These are phyloP conservation scores for Tryphoninae sp. DNA, from an alignment of 2,888 invertebrate genomes.

Conservation along the genomic window DNA sequence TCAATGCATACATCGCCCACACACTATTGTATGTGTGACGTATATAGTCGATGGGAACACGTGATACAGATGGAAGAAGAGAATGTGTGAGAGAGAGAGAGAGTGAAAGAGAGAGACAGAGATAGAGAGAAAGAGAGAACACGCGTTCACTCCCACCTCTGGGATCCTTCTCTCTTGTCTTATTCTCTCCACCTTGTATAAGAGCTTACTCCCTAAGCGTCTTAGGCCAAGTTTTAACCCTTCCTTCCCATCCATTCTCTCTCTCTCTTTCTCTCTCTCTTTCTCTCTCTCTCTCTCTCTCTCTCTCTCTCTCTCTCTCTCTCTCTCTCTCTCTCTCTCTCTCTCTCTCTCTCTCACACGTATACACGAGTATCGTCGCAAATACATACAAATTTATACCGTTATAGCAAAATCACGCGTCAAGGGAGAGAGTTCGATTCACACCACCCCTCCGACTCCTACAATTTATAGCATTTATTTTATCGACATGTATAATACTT, in stretches of 20 bases:
- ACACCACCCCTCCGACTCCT: neutral
- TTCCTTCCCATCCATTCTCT: constrained; percentile 63
- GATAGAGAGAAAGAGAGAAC: constrained; percentile 18
- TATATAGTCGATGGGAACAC: constrained; percentile 48
- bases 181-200: constrained; percentile 79
- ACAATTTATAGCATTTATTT: too few relatives aligned
- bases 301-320: too few relatives aligned
- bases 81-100: constrained; percentile 37
- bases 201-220: constrained; percentile 80
- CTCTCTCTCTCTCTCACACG: neutral
- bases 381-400: neutral
- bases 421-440: neutral
- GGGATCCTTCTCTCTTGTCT: constrained; percentile 70
- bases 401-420: neutral
- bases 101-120: constrained; percentile 51
- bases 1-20: constrained; percentile 42
- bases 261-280: neutral
- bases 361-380: constrained; percentile 7
- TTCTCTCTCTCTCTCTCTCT: too few relatives aligned
- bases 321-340: too few relatives aligned
- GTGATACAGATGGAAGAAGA: constrained; percentile 42
- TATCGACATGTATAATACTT: neutral
- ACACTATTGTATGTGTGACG: constrained; percentile 21
- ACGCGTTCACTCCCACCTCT: constrained; percentile 48
- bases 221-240: constrained; percentile 80